Evolutionary conservation across 2,113 vertebrate species (phyloP), one percentile per base, ranked within the genome.

Genomic region (Thymallus thymallus): DNA sequence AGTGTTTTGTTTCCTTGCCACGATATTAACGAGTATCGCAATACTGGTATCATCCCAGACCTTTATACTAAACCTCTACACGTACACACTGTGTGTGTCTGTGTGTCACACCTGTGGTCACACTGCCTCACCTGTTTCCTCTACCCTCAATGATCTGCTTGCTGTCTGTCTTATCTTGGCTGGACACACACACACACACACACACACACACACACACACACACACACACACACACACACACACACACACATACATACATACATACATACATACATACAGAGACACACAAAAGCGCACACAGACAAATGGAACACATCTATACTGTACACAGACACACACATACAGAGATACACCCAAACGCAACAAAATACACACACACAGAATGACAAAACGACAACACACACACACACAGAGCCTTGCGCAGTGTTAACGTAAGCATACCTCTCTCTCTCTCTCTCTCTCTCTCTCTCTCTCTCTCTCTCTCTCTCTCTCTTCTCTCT

Each of bases 291-390:
- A 9, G 5, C 55, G n/a, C 55, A 56, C 68, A 51, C 71, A 14
- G 46, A 56, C 51, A 55, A 41, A 41, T 41, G 35, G 35, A 9
- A 41, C 1, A 7, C 7, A 41, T 41, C 35, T 9, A 41, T 41
- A 41, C 82, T 74, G 74, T n/a, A n/a, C 66, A 72, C 78, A 10
- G 4, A 60, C 56, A 60, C 56, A 60, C n/a, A 22, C 46, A 29
- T 68, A 6, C 51, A 56, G 6, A n/a, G 16, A 29, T 24, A 22
- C 58, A 62, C n/a, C n/a, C 70, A 63, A 71, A 72, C 58, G 58
- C 51, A n/a, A 1, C 45, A 6, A 46, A 6, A 46, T 13, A 46
- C 45, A 46, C 45, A 26, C 1, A 26, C 26, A 26, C 5, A 45
- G 4, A 45, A 45, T 10, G 4, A 45, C 5, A 45, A 45, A 5